Conservation (phyloP, 2,797 vertebrate genomes). For the Sebastes diaconus region DNA sequence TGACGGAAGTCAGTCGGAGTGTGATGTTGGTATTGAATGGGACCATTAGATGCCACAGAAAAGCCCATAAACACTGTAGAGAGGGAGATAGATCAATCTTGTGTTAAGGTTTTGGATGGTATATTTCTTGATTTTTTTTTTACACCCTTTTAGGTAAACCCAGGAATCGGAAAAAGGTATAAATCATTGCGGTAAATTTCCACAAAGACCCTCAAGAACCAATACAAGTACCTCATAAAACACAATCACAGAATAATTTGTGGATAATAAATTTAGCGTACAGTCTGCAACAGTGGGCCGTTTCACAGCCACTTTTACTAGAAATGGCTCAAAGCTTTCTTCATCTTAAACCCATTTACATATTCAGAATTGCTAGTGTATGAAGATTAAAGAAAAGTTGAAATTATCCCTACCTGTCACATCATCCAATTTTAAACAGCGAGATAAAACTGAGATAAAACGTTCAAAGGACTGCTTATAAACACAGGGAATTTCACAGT, state of each 20-base stretch:
- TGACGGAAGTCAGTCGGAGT: not conserved
- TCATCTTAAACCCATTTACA: constrained; percentile 59
- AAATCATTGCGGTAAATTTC: constrained; percentile 37
- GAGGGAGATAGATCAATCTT: not conserved
- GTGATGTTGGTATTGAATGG: not conserved
- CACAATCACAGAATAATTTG: constrained; percentile 60
- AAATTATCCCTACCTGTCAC: constrained; percentile 53
- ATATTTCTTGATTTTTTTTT: constrained; percentile 2
- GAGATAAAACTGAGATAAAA: constrained; percentile 49
- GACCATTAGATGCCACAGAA: not conserved
- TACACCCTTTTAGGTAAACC: constrained; percentile 10
- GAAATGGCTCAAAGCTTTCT: constrained; percentile 50
- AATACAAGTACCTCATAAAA: constrained; percentile 58
- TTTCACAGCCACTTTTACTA: constrained; percentile 43
- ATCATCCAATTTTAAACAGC: constrained; percentile 47
- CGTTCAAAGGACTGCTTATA: constrained; percentile 49
- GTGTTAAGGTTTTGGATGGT: not conserved
- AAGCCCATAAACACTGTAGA: not conserved
- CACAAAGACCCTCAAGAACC: constrained; percentile 33
- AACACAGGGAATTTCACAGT: constrained; percentile 37
- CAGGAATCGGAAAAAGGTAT: constrained; percentile 1
- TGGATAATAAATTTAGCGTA: constrained; percentile 58
- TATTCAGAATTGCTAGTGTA: constrained; percentile 43
- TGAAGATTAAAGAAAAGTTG: constrained; percentile 61
- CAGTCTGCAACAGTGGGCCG: constrained; percentile 10